Evolutionary conservation across 2,113 vertebrate genomes (phyloP).

Genomic region (Bungarus multicinctus): DNA sequence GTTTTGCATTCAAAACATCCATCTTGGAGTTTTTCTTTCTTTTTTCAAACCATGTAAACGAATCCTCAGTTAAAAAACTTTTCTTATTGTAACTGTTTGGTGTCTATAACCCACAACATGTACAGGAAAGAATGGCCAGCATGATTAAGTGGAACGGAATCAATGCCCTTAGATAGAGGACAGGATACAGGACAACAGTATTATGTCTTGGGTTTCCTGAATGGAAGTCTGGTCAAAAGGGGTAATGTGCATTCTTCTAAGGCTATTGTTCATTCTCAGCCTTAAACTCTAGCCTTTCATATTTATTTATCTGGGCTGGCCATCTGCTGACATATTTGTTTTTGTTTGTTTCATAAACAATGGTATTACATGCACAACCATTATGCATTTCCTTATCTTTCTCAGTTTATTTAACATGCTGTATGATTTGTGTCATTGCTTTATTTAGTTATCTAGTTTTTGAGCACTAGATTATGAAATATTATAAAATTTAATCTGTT

Average conservation of each 20-base stretch:
- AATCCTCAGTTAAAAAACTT: not conserved
- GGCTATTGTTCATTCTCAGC: constrained; percentile 53
- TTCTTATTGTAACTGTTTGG: constrained; percentile 25
- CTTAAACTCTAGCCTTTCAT: constrained; percentile 49
- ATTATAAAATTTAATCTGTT: not conserved
- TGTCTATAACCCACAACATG: constrained; percentile 19
- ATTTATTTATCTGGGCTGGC: constrained; percentile 46
- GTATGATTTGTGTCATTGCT: not conserved
- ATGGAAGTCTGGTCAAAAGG: constrained; percentile 61
- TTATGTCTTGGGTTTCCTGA: constrained; percentile 54
- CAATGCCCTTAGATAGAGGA: constrained; percentile 41
- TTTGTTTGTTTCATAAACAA: constrained; percentile 47
- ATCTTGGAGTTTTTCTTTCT: not conserved
- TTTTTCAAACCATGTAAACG: not conserved
- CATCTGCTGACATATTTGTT: constrained; percentile 46
- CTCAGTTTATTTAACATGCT: constrained; percentile 2
- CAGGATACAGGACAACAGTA: constrained; percentile 64
- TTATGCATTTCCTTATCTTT: constrained; percentile 21
- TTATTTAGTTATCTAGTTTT: constrained; percentile 22
- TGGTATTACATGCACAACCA: not conserved
- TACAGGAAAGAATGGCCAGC: constrained; percentile 37
- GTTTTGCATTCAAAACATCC: not conserved
- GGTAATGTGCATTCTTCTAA: constrained; percentile 40
- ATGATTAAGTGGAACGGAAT: constrained; percentile 50
- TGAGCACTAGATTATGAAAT: not conserved